Conservation (phyloP, 2,888 invertebrate species). For the Rhamnusium bicolor region DNA sequence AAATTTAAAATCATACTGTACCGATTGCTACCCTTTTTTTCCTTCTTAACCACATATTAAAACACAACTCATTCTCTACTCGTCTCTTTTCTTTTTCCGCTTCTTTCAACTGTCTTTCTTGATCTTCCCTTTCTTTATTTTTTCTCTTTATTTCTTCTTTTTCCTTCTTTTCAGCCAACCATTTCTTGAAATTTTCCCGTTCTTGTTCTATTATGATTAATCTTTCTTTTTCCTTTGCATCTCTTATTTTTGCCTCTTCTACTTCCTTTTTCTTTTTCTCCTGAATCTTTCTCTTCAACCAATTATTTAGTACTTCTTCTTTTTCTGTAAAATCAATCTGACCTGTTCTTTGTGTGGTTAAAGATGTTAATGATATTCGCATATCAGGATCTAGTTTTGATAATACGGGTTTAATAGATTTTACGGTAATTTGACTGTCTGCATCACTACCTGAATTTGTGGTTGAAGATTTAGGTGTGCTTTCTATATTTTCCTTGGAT, state of each 20-base stretch:
- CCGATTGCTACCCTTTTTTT: constrained; percentile 77
- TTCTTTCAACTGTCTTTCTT: constrained; percentile 64
- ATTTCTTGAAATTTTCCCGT: constrained; percentile 69
- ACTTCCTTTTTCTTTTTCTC: constrained; percentile 61
- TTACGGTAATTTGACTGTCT: constrained; percentile 50
- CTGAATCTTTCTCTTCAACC: constrained; percentile 71
- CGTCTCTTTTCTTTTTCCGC: constrained; percentile 65
- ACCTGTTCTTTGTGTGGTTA: constrained; percentile 41
- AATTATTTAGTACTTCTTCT: constrained; percentile 53
- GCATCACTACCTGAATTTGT: constrained; percentile 44
- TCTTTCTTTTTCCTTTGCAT: constrained; percentile 66
- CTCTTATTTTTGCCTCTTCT: constrained; percentile 58
- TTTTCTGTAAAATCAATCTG: constrained; percentile 50
- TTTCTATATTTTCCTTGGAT: neutral
- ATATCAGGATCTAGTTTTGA: constrained; percentile 39
- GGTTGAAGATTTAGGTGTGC: neutral
- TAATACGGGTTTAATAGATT: constrained; percentile 31
- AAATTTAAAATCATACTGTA: constrained; percentile 57
- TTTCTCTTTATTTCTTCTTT: constrained; percentile 65
- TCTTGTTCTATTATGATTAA: constrained; percentile 67
- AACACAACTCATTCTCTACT: constrained; percentile 61
- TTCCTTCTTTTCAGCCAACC: constrained; percentile 71
- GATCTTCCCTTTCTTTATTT: constrained; percentile 69
- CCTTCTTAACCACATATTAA: constrained; percentile 73
- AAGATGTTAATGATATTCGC: constrained; percentile 48